A percentile compares a stretch with the other conserved stretches of the same genome.
Conservation (phyloP, 2,797 vertebrate genomes). For the Urophycis tenuis region DNA sequence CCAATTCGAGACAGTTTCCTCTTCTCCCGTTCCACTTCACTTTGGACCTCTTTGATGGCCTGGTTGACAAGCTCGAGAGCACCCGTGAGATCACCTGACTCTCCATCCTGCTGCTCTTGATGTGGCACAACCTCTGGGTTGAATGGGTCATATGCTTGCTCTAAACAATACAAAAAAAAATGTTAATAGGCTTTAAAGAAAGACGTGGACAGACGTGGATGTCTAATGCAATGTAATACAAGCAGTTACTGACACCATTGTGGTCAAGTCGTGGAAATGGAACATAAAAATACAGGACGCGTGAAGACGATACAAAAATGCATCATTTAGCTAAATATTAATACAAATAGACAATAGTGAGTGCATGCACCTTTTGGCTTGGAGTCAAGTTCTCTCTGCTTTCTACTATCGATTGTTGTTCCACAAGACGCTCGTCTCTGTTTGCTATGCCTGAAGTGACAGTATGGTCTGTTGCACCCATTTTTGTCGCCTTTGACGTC, state of each 20-base stretch:
- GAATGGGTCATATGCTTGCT: constrained; percentile 88
- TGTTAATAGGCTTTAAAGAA: neutral
- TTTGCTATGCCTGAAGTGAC: constrained; percentile 89
- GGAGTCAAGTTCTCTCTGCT: constrained; percentile 44
- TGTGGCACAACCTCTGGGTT: constrained; percentile 81
- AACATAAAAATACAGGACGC: neutral
- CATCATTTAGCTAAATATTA: neutral
- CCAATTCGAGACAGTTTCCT: constrained; percentile 77
- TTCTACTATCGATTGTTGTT: constrained; percentile 46
- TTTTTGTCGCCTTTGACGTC: constrained; percentile 54
- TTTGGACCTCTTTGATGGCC: constrained; percentile 88
- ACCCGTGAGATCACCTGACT: constrained; percentile 66
- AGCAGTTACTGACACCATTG: neutral
- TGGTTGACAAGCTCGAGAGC: constrained; percentile 88
- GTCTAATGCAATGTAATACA: neutral
- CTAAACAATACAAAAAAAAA: constrained; percentile 54
- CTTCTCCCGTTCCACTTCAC: constrained; percentile 86
- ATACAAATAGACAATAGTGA: neutral
- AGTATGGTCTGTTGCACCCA: constrained; percentile 88
- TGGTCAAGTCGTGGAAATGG: neutral
- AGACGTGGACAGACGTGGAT: too few species aligned
- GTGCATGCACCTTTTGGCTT: constrained; percentile 58
- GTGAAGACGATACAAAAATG: neutral
- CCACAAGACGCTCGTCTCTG: constrained; percentile 62
- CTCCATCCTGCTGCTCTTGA: constrained; percentile 62